Conservation (phyloP, 2,113 vertebrate species). For the Acinonyx jubatus region DNA sequence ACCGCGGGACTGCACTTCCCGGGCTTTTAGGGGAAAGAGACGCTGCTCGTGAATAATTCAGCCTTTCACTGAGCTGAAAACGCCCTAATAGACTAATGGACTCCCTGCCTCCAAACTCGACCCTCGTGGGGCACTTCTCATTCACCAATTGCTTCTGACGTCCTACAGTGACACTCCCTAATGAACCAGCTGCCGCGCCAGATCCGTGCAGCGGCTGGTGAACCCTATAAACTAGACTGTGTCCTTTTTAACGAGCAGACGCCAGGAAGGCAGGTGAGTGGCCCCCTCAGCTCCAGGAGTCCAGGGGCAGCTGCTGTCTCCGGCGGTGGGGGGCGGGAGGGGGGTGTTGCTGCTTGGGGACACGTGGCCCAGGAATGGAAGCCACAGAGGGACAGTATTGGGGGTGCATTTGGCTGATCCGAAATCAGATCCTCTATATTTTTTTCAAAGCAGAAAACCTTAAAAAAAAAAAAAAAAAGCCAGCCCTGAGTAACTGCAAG, state of each 20-base stretch:
- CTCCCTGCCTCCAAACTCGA: slow-evolving; percentile 84
- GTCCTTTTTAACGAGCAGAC: slow-evolving; percentile 86
- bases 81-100: slow-evolving; percentile 94
- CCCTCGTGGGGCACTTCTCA: slow-evolving; percentile 78
- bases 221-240: slow-evolving; percentile 60
- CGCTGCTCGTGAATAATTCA: slow-evolving; percentile 95
- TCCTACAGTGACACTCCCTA: slow-evolving; percentile 90
- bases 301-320: not conserved
- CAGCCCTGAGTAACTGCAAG: not conserved
- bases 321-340: not conserved
- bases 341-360: not conserved
- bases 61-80: slow-evolving; percentile 86
- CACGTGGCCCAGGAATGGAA: accelerated
- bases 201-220: slow-evolving; percentile 59
- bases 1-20: slow-evolving; percentile 79
- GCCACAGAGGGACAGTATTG: not conserved
- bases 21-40: slow-evolving; percentile 92
- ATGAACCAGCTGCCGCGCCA: not conserved
- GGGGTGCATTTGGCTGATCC: not conserved
- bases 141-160: slow-evolving; percentile 90
- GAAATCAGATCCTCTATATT: not conserved
- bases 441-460: not conserved
- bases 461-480: not conserved
- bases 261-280: slow-evolving; percentile 91
- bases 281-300: not conserved